Evolutionary conservation across 2,797 vertebrate species (phyloP), one percentile per base, ranked within the genome.

Genomic region (Lophius americanus): DNA sequence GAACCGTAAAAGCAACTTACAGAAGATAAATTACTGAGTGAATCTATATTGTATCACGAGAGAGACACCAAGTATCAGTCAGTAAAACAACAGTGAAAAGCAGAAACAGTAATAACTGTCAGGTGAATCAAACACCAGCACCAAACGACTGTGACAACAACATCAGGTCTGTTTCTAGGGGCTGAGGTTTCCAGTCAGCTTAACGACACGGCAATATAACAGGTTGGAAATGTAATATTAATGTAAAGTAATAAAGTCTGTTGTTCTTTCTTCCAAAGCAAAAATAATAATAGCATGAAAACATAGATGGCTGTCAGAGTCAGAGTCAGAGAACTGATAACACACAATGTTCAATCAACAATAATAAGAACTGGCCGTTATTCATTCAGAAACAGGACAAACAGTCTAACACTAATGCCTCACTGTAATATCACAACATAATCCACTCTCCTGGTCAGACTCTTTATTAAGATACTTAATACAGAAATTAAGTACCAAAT

Each of bases 1-100:
- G 23, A 23, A 23, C 23, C 23, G 23, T 23, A 23, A 23, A 23
- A 23, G 23, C 2, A 23, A 23, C 23, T 23, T 23, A 23, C 2
- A 23, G 23, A 23, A 23, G 23, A 23, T 23, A 23, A 23, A 23
- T 23, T 23, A 23, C 23, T 23, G 23, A 60, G 14, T 14, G 50
- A 36, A 51, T 52, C n/a, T 14, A 2, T n/a, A 11, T 46, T 14
- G 4, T 6, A 13, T 13, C 23, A 4, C 0, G 4, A 14, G 3
- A 7, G 3, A 55, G 51, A 36, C 13, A 35, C 10, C 12, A 33
- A 2, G 51, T n/a, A 42, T 23, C n/a, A 41, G 9, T 46, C 37
- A 56, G 23, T 41, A 14, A 64, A 48, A 41, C 9, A 39, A 59
- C n/a, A 32, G 48, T 47, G 37, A 62, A 57, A 5, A 23, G 23